Evolutionary conservation across 1,140 invertebrate genomes (phyloP).

Genomic region (Solen grandis): DNA sequence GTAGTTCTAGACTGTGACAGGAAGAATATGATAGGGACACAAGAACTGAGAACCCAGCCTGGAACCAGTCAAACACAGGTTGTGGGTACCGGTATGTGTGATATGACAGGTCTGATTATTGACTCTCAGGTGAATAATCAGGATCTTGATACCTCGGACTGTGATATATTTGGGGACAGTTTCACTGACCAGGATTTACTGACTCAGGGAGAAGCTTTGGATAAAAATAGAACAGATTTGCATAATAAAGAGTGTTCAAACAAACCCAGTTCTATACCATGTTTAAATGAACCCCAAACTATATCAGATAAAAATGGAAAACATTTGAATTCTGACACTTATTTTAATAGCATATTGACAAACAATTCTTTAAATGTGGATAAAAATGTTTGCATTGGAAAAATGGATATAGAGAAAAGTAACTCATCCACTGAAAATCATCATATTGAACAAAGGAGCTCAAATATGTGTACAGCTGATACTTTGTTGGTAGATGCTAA

Average conservation of each 20-base stretch:
- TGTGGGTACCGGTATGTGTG: slow-evolving; percentile 14
- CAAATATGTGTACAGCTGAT: not conserved
- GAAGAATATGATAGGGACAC: not conserved
- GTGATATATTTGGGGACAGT: slow-evolving; percentile 55
- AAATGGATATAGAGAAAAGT: too few relatives aligned
- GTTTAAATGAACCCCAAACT: not conserved
- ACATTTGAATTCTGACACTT: too few relatives aligned
- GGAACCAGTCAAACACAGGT: not conserved
- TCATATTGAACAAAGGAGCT: not conserved
- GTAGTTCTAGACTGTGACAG: not conserved
- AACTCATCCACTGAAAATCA: too few relatives aligned
- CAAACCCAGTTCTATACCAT: too few relatives aligned
- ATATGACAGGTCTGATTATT: slow-evolving; percentile 35
- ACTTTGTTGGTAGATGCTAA: too few relatives aligned
- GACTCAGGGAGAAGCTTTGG: slow-evolving; percentile 14
- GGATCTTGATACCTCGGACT: slow-evolving; percentile 19
- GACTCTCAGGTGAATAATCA: slow-evolving; percentile 40
- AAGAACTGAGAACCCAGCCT: not conserved
- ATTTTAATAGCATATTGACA: not conserved
- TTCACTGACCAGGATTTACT: slow-evolving; percentile 20
- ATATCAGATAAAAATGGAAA: too few relatives aligned
- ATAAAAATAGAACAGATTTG: too few relatives aligned
- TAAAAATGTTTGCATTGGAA: not conserved
- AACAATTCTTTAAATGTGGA: not conserved
- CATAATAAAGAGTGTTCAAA: too few relatives aligned